Evolutionary conservation across 1,140 invertebrate genomes (phyloP).

Genomic region (Trachymyrmex cornetzi): DNA sequence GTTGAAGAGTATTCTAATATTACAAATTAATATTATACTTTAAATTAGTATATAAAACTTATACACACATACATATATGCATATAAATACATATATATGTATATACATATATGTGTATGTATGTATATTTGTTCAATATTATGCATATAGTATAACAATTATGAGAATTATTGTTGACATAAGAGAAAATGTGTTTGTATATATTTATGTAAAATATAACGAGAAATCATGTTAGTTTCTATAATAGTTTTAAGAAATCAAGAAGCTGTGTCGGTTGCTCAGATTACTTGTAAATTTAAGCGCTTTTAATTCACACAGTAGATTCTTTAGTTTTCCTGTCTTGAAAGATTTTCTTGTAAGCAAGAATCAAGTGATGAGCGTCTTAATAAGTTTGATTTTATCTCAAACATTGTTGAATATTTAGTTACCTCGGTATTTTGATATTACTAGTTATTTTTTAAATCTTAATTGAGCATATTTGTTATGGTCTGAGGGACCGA

Average conservation of each 20-base stretch:
- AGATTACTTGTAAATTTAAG: slow-evolving; percentile 51
- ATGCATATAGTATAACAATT: slow-evolving; percentile 67
- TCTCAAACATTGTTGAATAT: neutral
- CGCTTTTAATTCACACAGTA: slow-evolving; percentile 15
- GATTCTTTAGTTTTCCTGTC: slow-evolving; percentile 1
- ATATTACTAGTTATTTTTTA: slow-evolving; percentile 11
- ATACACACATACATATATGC: slow-evolving; percentile 57
- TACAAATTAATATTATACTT: slow-evolving; percentile 81
- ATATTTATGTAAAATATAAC: slow-evolving; percentile 81
- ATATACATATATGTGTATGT: slow-evolving; percentile 66
- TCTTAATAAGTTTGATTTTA: slow-evolving; percentile 31
- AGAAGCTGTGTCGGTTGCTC: slow-evolving; percentile 76
- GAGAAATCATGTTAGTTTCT: slow-evolving; percentile 71
- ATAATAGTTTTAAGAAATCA: slow-evolving; percentile 70
- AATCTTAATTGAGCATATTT: slow-evolving; percentile 18
- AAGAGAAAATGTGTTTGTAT: slow-evolving; percentile 81
- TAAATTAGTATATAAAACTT: slow-evolving; percentile 74
- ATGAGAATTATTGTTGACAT: slow-evolving; percentile 77
- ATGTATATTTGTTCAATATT: slow-evolving; percentile 76
- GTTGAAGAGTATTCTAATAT: slow-evolving; percentile 84
- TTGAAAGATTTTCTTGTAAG: slow-evolving; percentile 20
- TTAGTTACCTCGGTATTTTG: neutral
- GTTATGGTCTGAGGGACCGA: slow-evolving; percentile 57
- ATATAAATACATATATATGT: slow-evolving; percentile 46
- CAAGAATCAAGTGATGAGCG: neutral